Conservation (phyloP, 2,113 vertebrate species). For the Sylvilagus bachmani region DNA sequence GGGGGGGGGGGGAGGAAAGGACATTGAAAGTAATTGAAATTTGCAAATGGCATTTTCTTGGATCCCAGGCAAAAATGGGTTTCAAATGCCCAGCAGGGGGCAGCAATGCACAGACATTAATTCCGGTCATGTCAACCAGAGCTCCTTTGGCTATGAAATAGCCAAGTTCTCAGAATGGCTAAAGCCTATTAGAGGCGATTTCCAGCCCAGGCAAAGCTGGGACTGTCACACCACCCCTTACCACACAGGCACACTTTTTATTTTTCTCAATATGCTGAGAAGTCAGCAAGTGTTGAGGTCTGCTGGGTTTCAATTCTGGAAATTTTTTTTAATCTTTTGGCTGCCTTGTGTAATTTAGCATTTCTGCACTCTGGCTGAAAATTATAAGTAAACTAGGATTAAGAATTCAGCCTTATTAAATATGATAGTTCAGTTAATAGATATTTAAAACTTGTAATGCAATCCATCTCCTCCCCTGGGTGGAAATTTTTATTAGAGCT, state of each 20-base stretch:
- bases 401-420: constrained; percentile 83
- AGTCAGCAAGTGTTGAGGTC: constrained; percentile 82
- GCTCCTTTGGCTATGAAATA: background rate
- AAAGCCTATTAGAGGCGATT: constrained; percentile 31
- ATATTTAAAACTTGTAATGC: constrained; percentile 61
- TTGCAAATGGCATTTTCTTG: constrained; percentile 59
- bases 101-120: constrained; percentile 52
- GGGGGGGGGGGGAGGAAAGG: constrained; percentile 16
- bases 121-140: background rate
- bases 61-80: background rate
- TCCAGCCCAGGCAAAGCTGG: background rate
- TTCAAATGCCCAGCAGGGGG: constrained; percentile 74
- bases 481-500: constrained; percentile 65
- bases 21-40: constrained; percentile 59
- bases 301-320: constrained; percentile 80
- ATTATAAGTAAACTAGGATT: constrained; percentile 86
- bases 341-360: constrained; percentile 84
- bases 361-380: constrained; percentile 83
- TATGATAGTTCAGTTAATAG: constrained; percentile 67
- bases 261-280: constrained; percentile 60
- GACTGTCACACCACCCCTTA: constrained; percentile 8
- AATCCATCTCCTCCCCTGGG: constrained; percentile 35
- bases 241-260: constrained; percentile 36
- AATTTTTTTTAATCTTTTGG: constrained; percentile 82
- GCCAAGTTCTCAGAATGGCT: background rate